These are phyloP conservation scores for Eptatretus atami DNA, from an alignment of 2,797 vertebrate genomes.

Conservation along the genomic window DNA sequence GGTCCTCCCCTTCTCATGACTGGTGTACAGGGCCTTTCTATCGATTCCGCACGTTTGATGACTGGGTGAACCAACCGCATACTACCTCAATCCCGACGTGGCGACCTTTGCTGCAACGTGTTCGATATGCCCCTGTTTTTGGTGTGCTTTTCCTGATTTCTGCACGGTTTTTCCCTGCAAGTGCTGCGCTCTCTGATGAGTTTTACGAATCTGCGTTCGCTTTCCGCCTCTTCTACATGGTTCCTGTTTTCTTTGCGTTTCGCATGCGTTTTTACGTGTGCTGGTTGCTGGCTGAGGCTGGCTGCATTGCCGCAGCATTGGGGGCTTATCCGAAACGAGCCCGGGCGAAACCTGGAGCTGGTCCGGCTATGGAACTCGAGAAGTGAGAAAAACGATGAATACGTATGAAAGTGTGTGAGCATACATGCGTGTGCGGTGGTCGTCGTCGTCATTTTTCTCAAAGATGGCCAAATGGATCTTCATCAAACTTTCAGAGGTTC, in stretches of 20 bases:
- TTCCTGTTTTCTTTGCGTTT: constrained; percentile 45
- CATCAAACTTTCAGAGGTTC: no score
- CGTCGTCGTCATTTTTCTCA: no score
- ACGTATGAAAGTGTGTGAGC: no score
- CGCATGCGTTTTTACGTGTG: constrained; percentile 65
- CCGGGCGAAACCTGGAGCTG: constrained; percentile 35
- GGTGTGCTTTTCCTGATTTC: constrained; percentile 28
- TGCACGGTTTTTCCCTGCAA: constrained; percentile 33
- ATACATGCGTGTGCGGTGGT: no score
- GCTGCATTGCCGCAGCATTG: constrained; percentile 42
- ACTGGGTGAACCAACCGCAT: constrained; percentile 39
- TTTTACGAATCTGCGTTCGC: constrained; percentile 28
- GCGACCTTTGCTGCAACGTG: constrained; percentile 26
- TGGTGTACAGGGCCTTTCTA: constrained; percentile 35
- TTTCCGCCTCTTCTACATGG: constrained; percentile 52
- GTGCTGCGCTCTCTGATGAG: constrained; percentile 27
- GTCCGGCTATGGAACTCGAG: constrained; percentile 25
- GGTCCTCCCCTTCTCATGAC: not conserved
- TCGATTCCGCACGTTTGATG: constrained; percentile 37
- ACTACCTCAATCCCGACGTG: constrained; percentile 22
- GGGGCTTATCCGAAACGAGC: constrained; percentile 45
- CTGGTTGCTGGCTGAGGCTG: constrained; percentile 45
- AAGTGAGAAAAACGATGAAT: no score
- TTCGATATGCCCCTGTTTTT: constrained; percentile 32
- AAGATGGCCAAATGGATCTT: no score